phyloP scores from a whole-genome alignment of 2,113 vertebrate species.

The Tachysurus vachellii region DNA sequence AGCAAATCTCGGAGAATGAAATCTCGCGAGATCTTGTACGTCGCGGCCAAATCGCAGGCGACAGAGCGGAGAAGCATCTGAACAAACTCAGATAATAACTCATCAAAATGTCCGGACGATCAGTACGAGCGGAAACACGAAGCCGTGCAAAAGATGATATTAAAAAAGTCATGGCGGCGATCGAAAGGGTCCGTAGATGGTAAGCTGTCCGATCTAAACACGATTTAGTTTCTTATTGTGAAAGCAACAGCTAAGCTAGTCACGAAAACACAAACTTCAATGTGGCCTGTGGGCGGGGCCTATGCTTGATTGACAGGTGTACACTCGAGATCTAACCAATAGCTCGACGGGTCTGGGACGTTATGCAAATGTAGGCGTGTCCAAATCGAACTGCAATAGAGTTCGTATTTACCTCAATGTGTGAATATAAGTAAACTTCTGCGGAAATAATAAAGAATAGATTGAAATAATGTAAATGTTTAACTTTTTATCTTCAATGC shows the following conservation, averaged over 20 bases:
- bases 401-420: background rate
- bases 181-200: slow-evolving; percentile 97
- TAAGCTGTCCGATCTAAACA: slow-evolving; percentile 65
- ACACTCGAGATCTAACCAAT: slow-evolving; percentile 39
- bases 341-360: background rate
- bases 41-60: slow-evolving; percentile 40
- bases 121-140: slow-evolving; percentile 92
- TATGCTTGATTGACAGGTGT: slow-evolving; percentile 31
- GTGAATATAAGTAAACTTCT: too few species aligned
- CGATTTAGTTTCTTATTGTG: slow-evolving; percentile 61
- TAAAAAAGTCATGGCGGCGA: slow-evolving; percentile 96
- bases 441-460: too few species aligned
- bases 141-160: slow-evolving; percentile 97
- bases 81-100: slow-evolving; percentile 54
- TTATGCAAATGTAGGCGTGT: slow-evolving; percentile 39
- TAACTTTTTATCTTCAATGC: background rate
- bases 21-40: slow-evolving; percentile 72
- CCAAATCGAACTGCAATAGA: background rate
- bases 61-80: slow-evolving; percentile 58
- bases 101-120: slow-evolving; percentile 90
- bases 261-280: slow-evolving; percentile 71
- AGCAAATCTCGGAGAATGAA: slow-evolving; percentile 20
- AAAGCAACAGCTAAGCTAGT: slow-evolving; percentile 49
- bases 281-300: slow-evolving; percentile 35
- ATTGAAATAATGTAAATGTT: background rate